Percentiles rank a stretch among this genome's conserved stretches.
phyloP scores from a whole-genome alignment of 2,113 vertebrate genomes.

The Callorhinus ursinus region DNA sequence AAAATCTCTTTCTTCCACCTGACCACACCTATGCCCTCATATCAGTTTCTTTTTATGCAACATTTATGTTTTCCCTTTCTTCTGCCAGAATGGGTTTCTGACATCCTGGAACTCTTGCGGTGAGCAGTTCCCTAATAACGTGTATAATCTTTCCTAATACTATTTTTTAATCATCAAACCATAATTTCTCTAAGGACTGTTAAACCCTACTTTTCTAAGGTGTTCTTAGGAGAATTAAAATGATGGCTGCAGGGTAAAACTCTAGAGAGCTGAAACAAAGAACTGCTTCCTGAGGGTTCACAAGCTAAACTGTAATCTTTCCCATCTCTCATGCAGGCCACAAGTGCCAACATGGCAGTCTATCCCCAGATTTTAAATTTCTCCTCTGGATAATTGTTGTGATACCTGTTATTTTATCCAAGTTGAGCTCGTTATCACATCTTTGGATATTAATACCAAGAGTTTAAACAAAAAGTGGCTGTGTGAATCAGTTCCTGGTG shows the following conservation, averaged over 20 bases:
- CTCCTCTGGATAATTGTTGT: slow-evolving; percentile 57
- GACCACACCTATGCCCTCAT: too few relatives aligned
- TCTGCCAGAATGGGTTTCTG: background rate
- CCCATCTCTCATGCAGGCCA: background rate
- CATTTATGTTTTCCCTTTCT: background rate
- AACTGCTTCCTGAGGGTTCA: background rate
- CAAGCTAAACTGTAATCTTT: background rate
- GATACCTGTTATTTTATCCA: slow-evolving; percentile 67
- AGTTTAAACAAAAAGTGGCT: slow-evolving; percentile 84
- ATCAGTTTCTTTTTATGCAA: background rate
- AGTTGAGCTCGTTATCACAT: slow-evolving; percentile 72
- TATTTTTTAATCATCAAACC: slow-evolving; percentile 6
- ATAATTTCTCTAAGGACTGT: background rate
- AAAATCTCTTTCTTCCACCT: background rate
- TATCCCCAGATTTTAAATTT: slow-evolving; percentile 58
- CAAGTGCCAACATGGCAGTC: background rate
- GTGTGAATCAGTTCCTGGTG: slow-evolving; percentile 71
- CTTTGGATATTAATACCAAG: slow-evolving; percentile 77
- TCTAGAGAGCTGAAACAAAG: background rate
- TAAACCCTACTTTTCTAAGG: background rate
- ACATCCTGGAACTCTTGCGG: background rate
- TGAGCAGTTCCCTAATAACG: background rate
- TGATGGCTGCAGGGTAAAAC: background rate
- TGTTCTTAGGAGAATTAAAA: background rate
- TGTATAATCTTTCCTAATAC: background rate